Evolutionary conservation across 2,888 invertebrate genomes (phyloP).

Genomic region (Leptopilina drosophilae): DNA sequence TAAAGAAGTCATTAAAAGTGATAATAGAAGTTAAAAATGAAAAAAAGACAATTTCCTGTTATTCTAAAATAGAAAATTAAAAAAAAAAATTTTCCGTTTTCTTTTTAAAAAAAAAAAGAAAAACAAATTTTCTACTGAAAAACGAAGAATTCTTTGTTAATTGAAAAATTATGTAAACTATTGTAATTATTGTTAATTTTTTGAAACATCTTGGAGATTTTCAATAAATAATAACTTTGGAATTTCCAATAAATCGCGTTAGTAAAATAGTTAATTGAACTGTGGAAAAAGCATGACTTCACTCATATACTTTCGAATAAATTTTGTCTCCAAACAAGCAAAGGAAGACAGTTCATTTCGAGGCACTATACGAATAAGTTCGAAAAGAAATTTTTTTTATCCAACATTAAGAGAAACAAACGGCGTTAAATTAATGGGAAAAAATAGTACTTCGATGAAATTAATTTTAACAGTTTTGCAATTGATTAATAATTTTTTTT

Average conservation of each 20-base stretch:
- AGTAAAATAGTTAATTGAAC: background rate
- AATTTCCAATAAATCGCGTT: background rate
- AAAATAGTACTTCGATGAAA: too few species aligned
- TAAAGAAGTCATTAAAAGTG: too few species aligned
- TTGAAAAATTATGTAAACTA: too few species aligned
- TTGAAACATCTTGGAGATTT: background rate
- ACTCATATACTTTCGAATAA: slow-evolving; percentile 3
- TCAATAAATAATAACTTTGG: background rate
- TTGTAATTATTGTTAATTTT: background rate
- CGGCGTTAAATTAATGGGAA: background rate
- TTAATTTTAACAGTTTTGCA: too few species aligned
- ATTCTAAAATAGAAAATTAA: too few species aligned
- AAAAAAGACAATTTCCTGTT: too few species aligned
- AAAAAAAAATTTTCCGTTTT: too few species aligned
- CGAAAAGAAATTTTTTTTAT: background rate
- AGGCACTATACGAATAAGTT: background rate
- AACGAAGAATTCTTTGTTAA: too few species aligned
- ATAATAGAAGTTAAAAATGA: too few species aligned
- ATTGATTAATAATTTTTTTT: background rate
- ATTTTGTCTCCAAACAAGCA: background rate
- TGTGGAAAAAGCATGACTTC: background rate
- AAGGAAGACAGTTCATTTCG: background rate
- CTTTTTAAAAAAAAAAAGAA: too few species aligned
- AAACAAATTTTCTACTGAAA: too few species aligned
- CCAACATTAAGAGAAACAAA: background rate